Percentiles rank a stretch among this genome's conserved stretches.
phyloP scores from a whole-genome alignment of 2,113 vertebrate genomes.

The Amia ocellicauda region DNA sequence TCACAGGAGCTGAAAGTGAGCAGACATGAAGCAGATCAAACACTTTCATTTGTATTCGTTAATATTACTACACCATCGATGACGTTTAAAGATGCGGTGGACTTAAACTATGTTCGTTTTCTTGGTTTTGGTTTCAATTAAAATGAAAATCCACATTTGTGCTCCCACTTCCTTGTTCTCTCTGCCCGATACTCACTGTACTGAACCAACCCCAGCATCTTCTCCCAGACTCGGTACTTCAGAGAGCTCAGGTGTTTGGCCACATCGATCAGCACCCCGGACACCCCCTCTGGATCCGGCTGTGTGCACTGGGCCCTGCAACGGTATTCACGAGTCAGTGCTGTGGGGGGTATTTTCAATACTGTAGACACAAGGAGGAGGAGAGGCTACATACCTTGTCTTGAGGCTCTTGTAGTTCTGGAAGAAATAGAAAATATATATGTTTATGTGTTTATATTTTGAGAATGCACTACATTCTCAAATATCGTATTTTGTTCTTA shows the following conservation, averaged over 20 bases:
- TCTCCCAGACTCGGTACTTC: constrained; percentile 22
- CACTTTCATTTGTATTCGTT: too few relatives aligned
- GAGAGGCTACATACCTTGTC: constrained; percentile 8
- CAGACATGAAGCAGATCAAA: too few relatives aligned
- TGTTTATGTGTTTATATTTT: too few relatives aligned
- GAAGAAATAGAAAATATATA: too few relatives aligned
- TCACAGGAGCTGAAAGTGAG: constrained; percentile 19
- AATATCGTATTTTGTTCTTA: too few relatives aligned
- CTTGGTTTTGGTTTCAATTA: too few relatives aligned
- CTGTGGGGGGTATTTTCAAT: neutral
- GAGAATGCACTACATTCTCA: too few relatives aligned
- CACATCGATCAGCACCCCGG: constrained; percentile 12
- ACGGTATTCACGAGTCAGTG: neutral
- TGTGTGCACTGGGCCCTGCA: constrained; percentile 13
- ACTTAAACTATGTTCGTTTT: neutral
- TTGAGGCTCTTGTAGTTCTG: constrained; percentile 3
- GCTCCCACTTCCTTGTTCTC: too few relatives aligned
- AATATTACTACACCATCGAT: neutral
- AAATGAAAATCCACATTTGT: too few relatives aligned
- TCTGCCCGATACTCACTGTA: constrained; percentile 14
- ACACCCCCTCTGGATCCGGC: constrained; percentile 16
- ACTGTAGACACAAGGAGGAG: neutral
- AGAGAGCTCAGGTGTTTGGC: constrained; percentile 18
- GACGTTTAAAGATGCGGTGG: neutral
- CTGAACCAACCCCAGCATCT: constrained; percentile 19